Base-by-base conservation (phyloP, 2,113 vertebrate genomes). In the Rhabdornis inornatus region DNA sequence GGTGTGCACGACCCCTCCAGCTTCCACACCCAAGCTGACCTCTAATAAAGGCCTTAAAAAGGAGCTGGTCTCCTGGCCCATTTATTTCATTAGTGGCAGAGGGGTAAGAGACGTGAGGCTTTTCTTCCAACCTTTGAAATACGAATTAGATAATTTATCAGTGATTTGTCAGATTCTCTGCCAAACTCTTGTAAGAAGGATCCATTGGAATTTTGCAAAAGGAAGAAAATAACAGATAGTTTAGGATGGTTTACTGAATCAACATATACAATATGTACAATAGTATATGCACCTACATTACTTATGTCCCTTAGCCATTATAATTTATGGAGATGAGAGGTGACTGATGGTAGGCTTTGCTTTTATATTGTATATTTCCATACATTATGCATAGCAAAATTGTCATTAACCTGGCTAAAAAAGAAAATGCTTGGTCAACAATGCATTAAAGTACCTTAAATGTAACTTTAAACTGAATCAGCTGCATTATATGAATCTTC, bases 41-140 rank as follows among this genome's bases (percentile, higher is more conserved):
- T 40, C 39, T 40, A 40, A 40, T 40, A 40, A 40, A 40, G 39
- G 39, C 39, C 39, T 40, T 40, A 40, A 40, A 40, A 40, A 40
- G 39, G 39, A 40, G 12, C 39, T 40, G 12, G 39, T 40, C 39
- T 40, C 39, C 39, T 40, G 39, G 39, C 39, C 12, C 39, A 40
- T 40, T 40, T 40, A 40, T 40, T 40, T 40, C 39, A 40, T 33
- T 57, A 35, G 53, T 59, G 19, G 25, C 21, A 7, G 42, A 23
- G 9, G 25, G 25, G 1, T 35, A 8, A 37, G 15, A 60, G 20
- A 4, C 16, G 4, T 7, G 6, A 31, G 21, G 9, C 3, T 28
- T 31, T 31, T 15, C 33, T 31, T 60, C n/a, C n/a, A 31, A 10
- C 27, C 21, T 39, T 47, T 31, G 12, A 60, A 76, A 39, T 39